Evolutionary conservation across 2,113 vertebrate species (phyloP).

Genomic region (Ramphastos sulfuratus): DNA sequence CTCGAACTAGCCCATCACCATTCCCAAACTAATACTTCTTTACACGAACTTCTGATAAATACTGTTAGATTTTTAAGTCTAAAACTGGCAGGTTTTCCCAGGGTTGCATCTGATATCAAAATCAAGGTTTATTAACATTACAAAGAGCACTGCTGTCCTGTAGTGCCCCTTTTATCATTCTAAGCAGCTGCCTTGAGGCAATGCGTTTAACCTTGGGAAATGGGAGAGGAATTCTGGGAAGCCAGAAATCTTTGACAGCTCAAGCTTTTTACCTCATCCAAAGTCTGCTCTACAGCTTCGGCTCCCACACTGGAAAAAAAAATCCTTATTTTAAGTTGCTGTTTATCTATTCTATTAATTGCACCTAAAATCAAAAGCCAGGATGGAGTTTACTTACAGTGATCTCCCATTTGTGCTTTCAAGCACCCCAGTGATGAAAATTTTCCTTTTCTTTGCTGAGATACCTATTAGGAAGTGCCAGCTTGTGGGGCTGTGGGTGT

Average conservation of each 20-base stretch:
- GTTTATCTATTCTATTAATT: conserved; percentile 69
- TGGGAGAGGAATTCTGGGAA: conserved; percentile 76
- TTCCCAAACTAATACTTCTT: conserved; percentile 69
- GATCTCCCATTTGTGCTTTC: conserved; percentile 52
- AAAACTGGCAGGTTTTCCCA: conserved; percentile 76
- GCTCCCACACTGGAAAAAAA: conserved; percentile 8
- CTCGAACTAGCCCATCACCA: conserved; percentile 61
- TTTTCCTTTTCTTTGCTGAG: conserved; percentile 6
- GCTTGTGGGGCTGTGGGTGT: background rate
- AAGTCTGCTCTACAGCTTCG: conserved; percentile 65
- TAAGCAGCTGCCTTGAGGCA: conserved; percentile 80
- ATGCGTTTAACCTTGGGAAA: conserved; percentile 84
- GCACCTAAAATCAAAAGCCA: conserved; percentile 41
- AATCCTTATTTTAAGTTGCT: conserved; percentile 68
- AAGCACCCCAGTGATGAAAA: background rate
- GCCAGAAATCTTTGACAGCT: conserved; percentile 70
- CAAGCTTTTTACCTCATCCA: conserved; percentile 68
- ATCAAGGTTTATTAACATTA: conserved; percentile 85
- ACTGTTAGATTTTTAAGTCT: conserved; percentile 69
- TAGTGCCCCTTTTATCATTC: conserved; percentile 81
- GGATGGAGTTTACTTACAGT: conserved; percentile 38
- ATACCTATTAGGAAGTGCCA: background rate
- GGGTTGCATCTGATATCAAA: conserved; percentile 79
- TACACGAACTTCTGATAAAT: conserved; percentile 68
- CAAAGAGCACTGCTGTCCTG: conserved; percentile 80